Evolutionary conservation across 2,888 invertebrate species (phyloP).

Genomic region (Incurvaria masculella): DNA sequence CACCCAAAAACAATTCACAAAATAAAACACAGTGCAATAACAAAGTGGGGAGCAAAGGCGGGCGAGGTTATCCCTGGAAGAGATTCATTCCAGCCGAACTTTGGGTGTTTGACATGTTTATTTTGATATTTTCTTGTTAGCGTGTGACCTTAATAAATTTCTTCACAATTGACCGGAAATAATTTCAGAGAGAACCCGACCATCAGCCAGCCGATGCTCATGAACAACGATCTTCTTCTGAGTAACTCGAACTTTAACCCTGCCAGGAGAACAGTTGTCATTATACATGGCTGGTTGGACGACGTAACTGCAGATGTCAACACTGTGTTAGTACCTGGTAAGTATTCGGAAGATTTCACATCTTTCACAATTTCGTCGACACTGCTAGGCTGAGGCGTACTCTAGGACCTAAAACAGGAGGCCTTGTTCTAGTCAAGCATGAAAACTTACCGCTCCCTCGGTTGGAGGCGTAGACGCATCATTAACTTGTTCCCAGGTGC

Average conservation of each 20-base stretch:
- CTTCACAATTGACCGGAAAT: background rate
- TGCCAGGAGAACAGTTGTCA: conserved; percentile 26
- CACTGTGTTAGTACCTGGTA: conserved; percentile 29
- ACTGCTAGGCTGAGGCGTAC: too few relatives aligned
- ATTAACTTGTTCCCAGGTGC: too few relatives aligned
- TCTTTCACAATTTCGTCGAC: background rate
- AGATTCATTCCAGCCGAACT: background rate
- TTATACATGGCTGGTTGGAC: conserved; percentile 31
- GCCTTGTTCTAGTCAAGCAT: too few relatives aligned
- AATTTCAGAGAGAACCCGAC: conserved; percentile 27
- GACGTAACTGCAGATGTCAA: conserved; percentile 25
- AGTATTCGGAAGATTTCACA: conserved; percentile 4
- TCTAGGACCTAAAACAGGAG: too few relatives aligned
- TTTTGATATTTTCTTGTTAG: background rate
- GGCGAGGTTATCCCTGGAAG: too few relatives aligned
- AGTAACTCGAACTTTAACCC: conserved; percentile 23
- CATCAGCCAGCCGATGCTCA: conserved; percentile 28
- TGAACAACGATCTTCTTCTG: conserved; percentile 23
- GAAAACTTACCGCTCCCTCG: too few relatives aligned
- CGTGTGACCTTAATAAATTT: background rate
- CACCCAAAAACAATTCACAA: background rate
- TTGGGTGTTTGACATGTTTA: background rate
- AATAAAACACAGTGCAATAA: too few relatives aligned
- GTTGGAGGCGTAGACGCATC: too few relatives aligned
- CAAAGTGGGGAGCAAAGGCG: too few relatives aligned